Conservation (phyloP, 2,113 vertebrate species). For the Egretta garzetta region DNA sequence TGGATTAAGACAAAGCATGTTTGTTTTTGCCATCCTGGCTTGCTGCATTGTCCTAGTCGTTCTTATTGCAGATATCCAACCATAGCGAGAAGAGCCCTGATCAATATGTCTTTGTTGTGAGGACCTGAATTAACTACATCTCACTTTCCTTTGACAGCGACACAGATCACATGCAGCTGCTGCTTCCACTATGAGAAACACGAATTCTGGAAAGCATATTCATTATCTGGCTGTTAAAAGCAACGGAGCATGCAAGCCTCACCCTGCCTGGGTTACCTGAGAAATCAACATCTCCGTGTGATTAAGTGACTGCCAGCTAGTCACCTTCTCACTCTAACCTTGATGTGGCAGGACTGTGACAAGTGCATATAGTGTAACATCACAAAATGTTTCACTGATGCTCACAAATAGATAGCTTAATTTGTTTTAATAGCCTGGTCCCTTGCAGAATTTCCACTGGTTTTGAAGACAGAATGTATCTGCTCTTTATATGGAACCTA, state of each 20-base stretch:
- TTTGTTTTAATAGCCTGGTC: neutral
- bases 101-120: conserved; percentile 6
- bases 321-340: conserved; percentile 52
- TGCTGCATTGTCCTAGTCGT: neutral
- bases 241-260: neutral
- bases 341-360: conserved; percentile 29
- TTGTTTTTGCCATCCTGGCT: neutral
- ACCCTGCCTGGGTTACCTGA: conserved; percentile 22
- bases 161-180: conserved; percentile 66
- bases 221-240: conserved; percentile 64
- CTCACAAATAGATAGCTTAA: conserved; percentile 39
- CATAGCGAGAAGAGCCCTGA: neutral
- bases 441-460: neutral
- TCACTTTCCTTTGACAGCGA: conserved; percentile 55
- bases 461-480: neutral
- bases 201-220: conserved; percentile 56
- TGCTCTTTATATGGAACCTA: neutral
- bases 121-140: conserved; percentile 54
- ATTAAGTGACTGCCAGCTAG: conserved; percentile 44
- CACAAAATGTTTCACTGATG: neutral
- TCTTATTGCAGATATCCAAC: neutral
- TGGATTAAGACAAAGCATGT: neutral
- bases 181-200: conserved; percentile 9
- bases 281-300: conserved; percentile 21
- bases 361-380: neutral